Base-by-base conservation (phyloP, 2,113 vertebrate genomes). In the Mesocricetus auratus region DNA sequence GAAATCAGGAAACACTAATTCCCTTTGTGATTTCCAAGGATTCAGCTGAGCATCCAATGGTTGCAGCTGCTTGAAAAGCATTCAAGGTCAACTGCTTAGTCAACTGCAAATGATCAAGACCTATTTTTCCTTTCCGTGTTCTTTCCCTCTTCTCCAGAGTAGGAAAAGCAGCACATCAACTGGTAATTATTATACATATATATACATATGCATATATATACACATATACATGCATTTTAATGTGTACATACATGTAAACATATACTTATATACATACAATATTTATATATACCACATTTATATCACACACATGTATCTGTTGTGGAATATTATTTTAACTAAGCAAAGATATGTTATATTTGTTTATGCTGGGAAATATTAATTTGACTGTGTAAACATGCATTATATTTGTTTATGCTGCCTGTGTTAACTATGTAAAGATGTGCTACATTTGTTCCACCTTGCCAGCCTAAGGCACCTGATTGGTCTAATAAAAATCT, bases 51-150 rank as follows among this genome's bases (percentile, higher is more conserved):
- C 29, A 83, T 79, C n/a, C 33, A 58, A 22, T 75, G 45, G 64
- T 66, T 93, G 89, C 79, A 96, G 91, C 78, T 96, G 91, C 62
- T 92, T 89, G 93, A 94, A 96, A 73, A 94, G 42, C 47, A 93
- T 95, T 91, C 93, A 89, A 74, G 79, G 45, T 60, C n/a, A 36
- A 79, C 71, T 78, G 53, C 75, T 90, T 53, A 78, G 73, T 73
- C 60, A 91, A 31, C 45, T 93, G 5, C 45, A 91, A 69, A 90
- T 60, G 24, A 91, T n/a, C 11, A 93, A 85, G 71, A 15, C 26
- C 36, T 74, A 21, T 5, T 29, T 95, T 69, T 69, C 2, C 29
- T 42, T 21, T 66, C 7, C 5, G 12, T 81, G 3, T 69, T 79
- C 26, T 31, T 56, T 66, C 5, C 36, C 24, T 31, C 33, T 89